Base-by-base conservation (phyloP, 2,888 invertebrate species). In the Hymenopus coronatus region DNA sequence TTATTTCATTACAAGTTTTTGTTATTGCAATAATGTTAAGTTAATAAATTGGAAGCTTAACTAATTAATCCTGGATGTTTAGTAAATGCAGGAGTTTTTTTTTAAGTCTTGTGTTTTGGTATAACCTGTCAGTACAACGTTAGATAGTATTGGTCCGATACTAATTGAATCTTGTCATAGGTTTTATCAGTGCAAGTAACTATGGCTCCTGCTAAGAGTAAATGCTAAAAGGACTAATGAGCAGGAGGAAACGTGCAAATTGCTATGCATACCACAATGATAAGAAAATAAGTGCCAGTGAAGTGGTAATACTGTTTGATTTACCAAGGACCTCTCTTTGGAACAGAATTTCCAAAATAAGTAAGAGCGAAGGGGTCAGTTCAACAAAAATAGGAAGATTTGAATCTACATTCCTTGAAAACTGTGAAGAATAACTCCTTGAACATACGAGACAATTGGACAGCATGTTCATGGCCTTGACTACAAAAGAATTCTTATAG, bases 401-500 rank as follows among this genome's bases (percentile, higher is more conserved):
- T 82, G 82, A 89, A 28, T 81, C 12, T n/a, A 88, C 89, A 25
- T 90, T 89, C 81, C 25, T 40, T 28, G 84, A 86, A 27, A 46
- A 25, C 25, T 81, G n/a, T 28, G 88, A 89, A 81, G 20, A 28
- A 2, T 30, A 88, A n/a, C n/a, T 89, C 14, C n/a, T 27, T 25
- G 82, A 89, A 54, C 27, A 28, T 84, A 85, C 84, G 70, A 89
- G 89, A 9, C 33, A 88, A 9, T 84, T 88, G 84, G 88, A 90
- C 70, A 85, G 33, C 54, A 40, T 28, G 40, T 83, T 89, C 25
- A 90, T 90, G 88, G 54, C 88, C 28, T 83, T 90, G 14, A 90
- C 27, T 1, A 88, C 83, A 87, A 89, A 88, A 4, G 89, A 91
- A 87, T 90, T 91, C 88, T 84, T 89, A 14, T 70, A 88, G 46